phyloP scores from a whole-genome alignment of 2,113 vertebrate species.

The Paradoxurus hermaphroditus region DNA sequence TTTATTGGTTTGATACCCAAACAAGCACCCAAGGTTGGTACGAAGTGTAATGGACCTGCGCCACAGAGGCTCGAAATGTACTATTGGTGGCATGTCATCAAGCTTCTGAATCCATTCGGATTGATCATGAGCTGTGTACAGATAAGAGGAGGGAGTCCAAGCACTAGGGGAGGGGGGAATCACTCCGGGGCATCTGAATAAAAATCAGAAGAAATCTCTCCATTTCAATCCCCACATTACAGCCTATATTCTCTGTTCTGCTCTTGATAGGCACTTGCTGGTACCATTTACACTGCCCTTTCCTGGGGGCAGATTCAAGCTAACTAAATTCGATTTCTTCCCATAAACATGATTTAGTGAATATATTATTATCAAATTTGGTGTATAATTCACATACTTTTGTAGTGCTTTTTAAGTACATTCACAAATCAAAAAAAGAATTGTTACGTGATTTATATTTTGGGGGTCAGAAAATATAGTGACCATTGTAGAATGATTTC shows the following conservation, averaged over 20 bases:
- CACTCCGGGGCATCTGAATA: neutral
- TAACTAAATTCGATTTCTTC: slow-evolving; percentile 15
- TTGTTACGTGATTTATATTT: neutral
- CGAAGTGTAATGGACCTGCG: neutral
- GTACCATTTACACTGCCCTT: neutral
- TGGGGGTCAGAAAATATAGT: neutral
- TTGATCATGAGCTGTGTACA: neutral
- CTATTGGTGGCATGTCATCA: neutral
- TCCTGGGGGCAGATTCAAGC: neutral
- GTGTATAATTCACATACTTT: neutral
- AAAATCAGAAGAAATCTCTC: neutral
- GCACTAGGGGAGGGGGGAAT: neutral
- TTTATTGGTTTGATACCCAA: neutral
- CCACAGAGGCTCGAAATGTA: neutral
- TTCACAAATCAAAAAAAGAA: slow-evolving; percentile 11
- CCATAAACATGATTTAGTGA: neutral
- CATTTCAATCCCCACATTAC: neutral
- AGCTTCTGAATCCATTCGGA: neutral
- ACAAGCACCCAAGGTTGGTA: neutral
- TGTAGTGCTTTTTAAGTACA: neutral
- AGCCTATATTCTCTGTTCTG: neutral
- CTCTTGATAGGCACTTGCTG: too few species aligned
- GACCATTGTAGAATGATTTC: neutral
- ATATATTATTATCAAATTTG: neutral
- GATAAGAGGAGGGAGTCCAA: neutral